phyloP scores from a whole-genome alignment of 2,888 invertebrate species.

The Hecatera dysodea region DNA sequence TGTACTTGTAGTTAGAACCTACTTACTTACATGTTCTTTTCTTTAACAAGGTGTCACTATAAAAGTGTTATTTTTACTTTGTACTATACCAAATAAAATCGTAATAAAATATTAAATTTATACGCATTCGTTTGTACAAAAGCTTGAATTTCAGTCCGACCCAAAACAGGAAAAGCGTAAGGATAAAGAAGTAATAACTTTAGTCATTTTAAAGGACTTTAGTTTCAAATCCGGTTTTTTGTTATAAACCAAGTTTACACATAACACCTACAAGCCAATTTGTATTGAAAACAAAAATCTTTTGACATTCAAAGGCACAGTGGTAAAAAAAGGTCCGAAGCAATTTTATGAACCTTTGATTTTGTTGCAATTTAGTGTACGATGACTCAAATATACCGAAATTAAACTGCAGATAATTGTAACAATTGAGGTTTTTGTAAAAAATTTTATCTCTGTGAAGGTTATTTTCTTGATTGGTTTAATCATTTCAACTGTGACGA shows the following conservation, averaged over 20 bases:
- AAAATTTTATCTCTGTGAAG: not conserved
- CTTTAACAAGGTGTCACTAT: not conserved
- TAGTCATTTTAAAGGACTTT: slow-evolving; percentile 37
- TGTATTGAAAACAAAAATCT: slow-evolving; percentile 41
- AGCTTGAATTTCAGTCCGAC: slow-evolving; percentile 22
- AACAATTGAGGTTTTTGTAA: not conserved
- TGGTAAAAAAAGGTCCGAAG: slow-evolving; percentile 38
- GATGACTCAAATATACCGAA: slow-evolving; percentile 14
- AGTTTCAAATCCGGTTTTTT: slow-evolving; percentile 41
- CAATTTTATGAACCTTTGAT: slow-evolving; percentile 33
- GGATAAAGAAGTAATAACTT: slow-evolving; percentile 27
- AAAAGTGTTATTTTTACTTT: not conserved
- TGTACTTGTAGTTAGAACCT: not conserved
- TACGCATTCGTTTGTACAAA: not conserved
- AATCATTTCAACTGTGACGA: not conserved
- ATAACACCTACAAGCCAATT: slow-evolving; percentile 40
- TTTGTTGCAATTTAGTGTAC: slow-evolving; percentile 18
- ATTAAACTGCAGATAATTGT: slow-evolving; percentile 15
- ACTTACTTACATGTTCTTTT: not conserved
- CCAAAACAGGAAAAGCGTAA: slow-evolving; percentile 1
- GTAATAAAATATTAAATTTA: not conserved
- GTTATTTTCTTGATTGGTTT: not conserved
- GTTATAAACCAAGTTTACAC: slow-evolving; percentile 31
- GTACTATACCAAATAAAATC: slow-evolving; percentile 2
- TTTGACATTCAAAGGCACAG: slow-evolving; percentile 51